Percentiles rank a stretch among this genome's conserved stretches.
Conservation (phyloP, 2,888 invertebrate genomes). For the Kryphioiulus occultus region DNA sequence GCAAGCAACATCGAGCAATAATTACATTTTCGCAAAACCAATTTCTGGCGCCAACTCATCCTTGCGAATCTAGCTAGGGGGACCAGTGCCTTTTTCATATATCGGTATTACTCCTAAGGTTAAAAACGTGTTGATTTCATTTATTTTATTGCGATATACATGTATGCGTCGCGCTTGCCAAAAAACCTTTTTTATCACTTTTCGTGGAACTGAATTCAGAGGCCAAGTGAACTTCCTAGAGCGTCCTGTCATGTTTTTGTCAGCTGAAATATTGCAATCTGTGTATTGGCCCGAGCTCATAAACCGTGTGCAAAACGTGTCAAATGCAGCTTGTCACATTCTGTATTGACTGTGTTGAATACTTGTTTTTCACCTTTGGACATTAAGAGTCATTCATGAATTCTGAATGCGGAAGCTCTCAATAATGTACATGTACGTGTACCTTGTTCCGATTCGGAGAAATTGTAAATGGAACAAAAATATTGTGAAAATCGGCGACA, state of each 20-base stretch:
- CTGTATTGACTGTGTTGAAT: not conserved
- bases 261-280: not conserved
- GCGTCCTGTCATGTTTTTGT: not conserved
- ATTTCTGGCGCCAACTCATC: not conserved
- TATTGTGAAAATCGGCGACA: not conserved
- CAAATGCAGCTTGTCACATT: not conserved
- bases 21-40: not conserved
- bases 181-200: not conserved
- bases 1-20: no score
- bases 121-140: not conserved
- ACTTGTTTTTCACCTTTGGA: not conserved
- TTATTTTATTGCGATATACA: not conserved
- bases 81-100: not conserved
- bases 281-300: not conserved
- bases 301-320: constrained; percentile 16
- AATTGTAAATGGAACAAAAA: not conserved
- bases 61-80: not conserved
- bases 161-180: not conserved
- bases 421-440: no score
- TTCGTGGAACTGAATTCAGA: not conserved
- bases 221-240: not conserved
- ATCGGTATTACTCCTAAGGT: not conserved
- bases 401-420: not conserved
- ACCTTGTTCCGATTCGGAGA: not conserved
- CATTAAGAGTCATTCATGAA: not conserved